Conservation (phyloP, 2,113 vertebrate species). For the Gorilla gorilla region DNA sequence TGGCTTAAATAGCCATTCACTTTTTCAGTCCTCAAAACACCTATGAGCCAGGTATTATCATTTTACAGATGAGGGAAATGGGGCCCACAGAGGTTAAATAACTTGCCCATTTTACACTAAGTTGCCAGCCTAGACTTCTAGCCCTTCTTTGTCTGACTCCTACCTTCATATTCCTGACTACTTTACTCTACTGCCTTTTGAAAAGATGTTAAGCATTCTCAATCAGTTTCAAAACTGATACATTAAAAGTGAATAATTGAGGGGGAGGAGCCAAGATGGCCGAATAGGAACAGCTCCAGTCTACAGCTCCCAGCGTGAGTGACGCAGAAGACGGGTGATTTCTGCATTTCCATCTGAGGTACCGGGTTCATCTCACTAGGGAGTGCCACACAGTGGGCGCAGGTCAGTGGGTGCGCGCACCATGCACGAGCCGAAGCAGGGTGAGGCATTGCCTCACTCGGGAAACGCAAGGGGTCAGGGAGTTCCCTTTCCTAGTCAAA, state of each 20-base stretch:
- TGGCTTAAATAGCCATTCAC: not conserved
- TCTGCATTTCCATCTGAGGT: too few relatives aligned
- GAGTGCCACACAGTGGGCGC: too few relatives aligned
- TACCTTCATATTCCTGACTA: not conserved
- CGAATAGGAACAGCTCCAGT: too few relatives aligned
- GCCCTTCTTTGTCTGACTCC: not conserved
- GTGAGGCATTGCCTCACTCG: too few relatives aligned
- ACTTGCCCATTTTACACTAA: not conserved
- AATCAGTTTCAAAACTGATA: not conserved
- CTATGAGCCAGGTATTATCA: not conserved
- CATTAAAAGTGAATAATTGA: not conserved
- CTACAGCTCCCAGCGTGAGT: too few relatives aligned
- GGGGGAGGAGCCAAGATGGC: too few relatives aligned
- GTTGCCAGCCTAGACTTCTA: not conserved
- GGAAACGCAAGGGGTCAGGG: too few relatives aligned
- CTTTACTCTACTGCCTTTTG: not conserved
- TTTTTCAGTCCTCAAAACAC: not conserved
- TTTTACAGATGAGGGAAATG: slow-evolving; percentile 8
- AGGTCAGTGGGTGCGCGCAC: too few relatives aligned
- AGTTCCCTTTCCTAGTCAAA: too few relatives aligned
- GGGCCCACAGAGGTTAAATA: not conserved
- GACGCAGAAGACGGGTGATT: too few relatives aligned
- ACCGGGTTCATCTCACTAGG: too few relatives aligned
- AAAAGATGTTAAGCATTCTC: not conserved
- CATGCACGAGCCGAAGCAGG: too few relatives aligned